A percentile compares a stretch with the other conserved stretches of the same genome.
phyloP scores from a whole-genome alignment of 2,797 vertebrate genomes.

The Enteromius paludinosus region DNA sequence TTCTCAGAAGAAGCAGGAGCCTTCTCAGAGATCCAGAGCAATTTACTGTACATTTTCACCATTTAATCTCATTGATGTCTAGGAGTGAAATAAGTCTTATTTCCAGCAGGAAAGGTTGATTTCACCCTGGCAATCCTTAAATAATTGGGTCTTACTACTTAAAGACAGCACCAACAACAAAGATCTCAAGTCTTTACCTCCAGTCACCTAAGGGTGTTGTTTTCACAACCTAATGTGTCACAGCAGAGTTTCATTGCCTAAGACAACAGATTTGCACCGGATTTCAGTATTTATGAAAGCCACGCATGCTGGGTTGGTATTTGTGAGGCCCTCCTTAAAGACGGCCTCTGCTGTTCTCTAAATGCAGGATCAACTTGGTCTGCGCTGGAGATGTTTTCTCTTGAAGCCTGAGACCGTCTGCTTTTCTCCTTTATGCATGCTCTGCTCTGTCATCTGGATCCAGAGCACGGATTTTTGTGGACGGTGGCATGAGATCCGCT shows the following conservation, averaged over 20 bases:
- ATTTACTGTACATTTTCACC: not conserved
- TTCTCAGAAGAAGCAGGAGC: not conserved
- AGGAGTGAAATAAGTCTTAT: not conserved
- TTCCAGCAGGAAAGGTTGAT: not conserved
- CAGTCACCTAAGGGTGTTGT: not conserved
- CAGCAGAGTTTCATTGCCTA: constrained; percentile 28
- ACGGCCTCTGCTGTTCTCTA: constrained; percentile 16
- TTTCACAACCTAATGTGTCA: constrained; percentile 4
- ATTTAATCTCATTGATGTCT: not conserved
- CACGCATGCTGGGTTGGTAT: constrained; percentile 18
- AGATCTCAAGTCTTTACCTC: not conserved
- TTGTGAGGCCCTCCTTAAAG: constrained; percentile 37
- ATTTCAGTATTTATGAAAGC: constrained; percentile 28
- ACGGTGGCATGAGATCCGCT: constrained; percentile 59
- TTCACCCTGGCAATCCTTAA: not conserved
- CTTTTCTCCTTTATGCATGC: constrained; percentile 48
- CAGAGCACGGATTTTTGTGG: constrained; percentile 68
- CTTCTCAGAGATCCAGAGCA: not conserved
- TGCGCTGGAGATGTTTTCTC: constrained; percentile 34
- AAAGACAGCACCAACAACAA: not conserved
- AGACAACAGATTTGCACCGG: constrained; percentile 34
- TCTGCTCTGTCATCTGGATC: constrained; percentile 64
- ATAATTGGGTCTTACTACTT: not conserved
- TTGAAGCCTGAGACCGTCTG: constrained; percentile 40
- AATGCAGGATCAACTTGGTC: constrained; percentile 41